Conservation (phyloP, 2,888 invertebrate species). For the Cheilosia pagana region DNA sequence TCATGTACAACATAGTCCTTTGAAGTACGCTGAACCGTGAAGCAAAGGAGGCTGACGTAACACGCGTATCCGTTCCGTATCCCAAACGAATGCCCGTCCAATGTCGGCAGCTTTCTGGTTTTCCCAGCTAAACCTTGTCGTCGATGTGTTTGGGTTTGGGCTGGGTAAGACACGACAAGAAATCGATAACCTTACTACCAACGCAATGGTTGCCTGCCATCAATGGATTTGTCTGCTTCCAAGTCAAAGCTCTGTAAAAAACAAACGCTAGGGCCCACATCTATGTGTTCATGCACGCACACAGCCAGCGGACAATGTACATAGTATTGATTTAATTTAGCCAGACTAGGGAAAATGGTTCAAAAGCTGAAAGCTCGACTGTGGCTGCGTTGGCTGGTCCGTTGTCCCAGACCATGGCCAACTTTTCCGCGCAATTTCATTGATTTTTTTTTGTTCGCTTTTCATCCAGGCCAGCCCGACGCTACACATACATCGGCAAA, state of each 20-base stretch:
- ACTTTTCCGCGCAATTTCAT: constrained; percentile 76
- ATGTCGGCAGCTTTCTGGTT: constrained; percentile 6
- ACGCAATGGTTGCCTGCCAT: constrained; percentile 35
- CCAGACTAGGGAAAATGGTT: constrained; percentile 30
- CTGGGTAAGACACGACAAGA: constrained; percentile 12
- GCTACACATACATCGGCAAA: constrained; percentile 61
- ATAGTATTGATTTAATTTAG: constrained; percentile 46
- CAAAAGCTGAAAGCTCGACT: constrained; percentile 54
- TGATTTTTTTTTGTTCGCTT: constrained; percentile 57
- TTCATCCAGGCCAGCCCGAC: constrained; percentile 64
- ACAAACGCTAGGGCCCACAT: background rate
- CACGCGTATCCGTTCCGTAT: constrained; percentile 1
- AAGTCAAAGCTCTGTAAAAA: background rate
- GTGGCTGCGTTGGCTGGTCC: constrained; percentile 74
- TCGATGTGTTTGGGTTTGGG: constrained; percentile 1
- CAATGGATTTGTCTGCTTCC: constrained; percentile 47
- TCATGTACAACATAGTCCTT: constrained; percentile 18
- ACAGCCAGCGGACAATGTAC: background rate
- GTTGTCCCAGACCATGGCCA: constrained; percentile 80
- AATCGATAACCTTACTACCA: constrained; percentile 58
- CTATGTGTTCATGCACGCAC: constrained; percentile 2
- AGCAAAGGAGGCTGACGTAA: constrained; percentile 59
- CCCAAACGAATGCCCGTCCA: background rate
- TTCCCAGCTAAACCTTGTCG: constrained; percentile 31
- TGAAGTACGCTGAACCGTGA: constrained; percentile 61